These are phyloP conservation scores for Nipponia nippon DNA, from an alignment of 2,113 vertebrate genomes.

Conservation along the genomic window DNA sequence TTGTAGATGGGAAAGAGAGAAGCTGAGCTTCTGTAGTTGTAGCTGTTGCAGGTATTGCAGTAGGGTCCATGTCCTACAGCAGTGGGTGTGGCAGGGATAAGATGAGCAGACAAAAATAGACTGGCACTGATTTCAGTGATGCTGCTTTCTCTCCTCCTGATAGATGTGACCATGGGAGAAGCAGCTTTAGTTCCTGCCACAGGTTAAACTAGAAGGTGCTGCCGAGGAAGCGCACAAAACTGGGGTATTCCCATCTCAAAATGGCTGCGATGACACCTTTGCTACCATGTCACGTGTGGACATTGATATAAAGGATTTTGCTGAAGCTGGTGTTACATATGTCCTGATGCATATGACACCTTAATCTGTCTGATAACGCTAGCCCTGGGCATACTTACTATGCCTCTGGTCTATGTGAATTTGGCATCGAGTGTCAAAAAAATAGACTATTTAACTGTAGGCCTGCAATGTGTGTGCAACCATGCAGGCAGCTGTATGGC, in stretches of 20 bases:
- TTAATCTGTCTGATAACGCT: neutral
- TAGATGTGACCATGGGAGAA: neutral
- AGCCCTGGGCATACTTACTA: neutral
- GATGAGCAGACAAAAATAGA: neutral
- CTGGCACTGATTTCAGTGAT: neutral
- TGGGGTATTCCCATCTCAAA: neutral
- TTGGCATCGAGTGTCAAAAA: neutral
- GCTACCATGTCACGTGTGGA: neutral
- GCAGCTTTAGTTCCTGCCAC: neutral
- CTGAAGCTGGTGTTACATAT: neutral
- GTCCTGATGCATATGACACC: neutral
- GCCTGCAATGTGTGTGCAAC: neutral
- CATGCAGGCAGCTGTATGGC: slow-evolving; percentile 29
- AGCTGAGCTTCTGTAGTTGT: neutral
- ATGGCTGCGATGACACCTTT: neutral
- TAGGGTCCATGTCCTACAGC: too few relatives aligned
- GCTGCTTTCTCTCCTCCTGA: neutral
- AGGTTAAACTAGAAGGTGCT: neutral
- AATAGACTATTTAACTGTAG: neutral
- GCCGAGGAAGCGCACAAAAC: neutral
- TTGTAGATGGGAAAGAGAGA: neutral
- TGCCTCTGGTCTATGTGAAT: neutral
- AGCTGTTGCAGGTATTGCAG: neutral
- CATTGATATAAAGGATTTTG: neutral
- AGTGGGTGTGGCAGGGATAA: too few relatives aligned